A percentile compares a stretch with the other conserved stretches of the same genome.
Evolutionary conservation across 2,113 vertebrate genomes (phyloP).

Genomic region (Himantopus leucocephalus): DNA sequence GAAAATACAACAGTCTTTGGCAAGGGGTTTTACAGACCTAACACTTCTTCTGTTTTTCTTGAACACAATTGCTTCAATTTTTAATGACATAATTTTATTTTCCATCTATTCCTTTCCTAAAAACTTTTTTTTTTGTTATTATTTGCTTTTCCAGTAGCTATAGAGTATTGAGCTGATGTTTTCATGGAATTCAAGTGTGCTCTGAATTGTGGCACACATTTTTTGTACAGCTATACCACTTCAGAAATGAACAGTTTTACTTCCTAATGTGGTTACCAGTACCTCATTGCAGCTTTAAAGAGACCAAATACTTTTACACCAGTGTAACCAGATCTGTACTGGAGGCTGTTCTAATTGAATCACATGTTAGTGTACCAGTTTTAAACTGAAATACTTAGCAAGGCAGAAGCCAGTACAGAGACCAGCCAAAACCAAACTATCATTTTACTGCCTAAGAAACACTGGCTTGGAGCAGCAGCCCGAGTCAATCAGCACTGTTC

Average conservation of each 20-base stretch:
- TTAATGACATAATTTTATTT: background rate
- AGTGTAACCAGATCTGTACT: background rate
- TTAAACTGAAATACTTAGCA: background rate
- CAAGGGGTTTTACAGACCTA: background rate
- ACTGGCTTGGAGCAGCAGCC: background rate
- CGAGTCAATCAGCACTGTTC: background rate
- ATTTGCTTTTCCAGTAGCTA: background rate
- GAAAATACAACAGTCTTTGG: background rate
- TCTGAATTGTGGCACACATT: background rate
- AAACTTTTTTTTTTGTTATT: background rate
- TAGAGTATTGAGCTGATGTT: background rate
- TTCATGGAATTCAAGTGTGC: background rate
- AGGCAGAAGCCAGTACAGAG: background rate
- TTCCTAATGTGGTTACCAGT: background rate
- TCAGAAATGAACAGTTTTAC: background rate
- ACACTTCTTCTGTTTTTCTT: background rate
- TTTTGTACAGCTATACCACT: background rate
- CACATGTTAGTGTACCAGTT: rapidly evolving
- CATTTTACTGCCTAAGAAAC: background rate
- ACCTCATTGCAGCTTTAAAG: background rate
- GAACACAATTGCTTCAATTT: background rate
- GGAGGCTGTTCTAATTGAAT: background rate
- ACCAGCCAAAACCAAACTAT: background rate
- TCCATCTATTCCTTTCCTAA: background rate
- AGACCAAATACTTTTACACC: background rate